phyloP scores from a whole-genome alignment of 2,797 vertebrate genomes.

The Ciconia nigra region DNA sequence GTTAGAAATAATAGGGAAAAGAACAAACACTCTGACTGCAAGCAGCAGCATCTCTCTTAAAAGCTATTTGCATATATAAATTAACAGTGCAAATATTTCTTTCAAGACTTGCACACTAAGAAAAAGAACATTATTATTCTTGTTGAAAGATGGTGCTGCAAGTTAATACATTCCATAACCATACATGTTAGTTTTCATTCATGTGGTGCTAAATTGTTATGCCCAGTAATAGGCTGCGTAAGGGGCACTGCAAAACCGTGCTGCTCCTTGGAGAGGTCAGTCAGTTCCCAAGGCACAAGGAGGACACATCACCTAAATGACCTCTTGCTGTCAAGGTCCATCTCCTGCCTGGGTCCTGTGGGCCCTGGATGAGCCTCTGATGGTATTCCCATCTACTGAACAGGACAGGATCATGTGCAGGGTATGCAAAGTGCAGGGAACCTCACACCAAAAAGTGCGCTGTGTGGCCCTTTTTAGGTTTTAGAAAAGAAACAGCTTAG shows the following conservation, averaged over 20 bases:
- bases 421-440: background rate
- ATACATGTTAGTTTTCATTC: background rate
- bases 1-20: background rate
- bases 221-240: background rate
- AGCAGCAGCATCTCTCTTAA: background rate
- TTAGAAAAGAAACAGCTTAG: background rate
- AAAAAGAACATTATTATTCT: background rate
- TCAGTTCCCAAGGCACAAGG: background rate
- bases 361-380: background rate
- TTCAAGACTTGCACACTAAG: background rate
- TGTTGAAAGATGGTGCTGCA: background rate
- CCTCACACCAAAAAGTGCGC: accelerated
- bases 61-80: background rate
- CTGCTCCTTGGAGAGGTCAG: background rate
- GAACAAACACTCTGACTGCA: background rate
- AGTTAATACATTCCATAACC: background rate
- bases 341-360: background rate
- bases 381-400: background rate
- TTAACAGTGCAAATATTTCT: slow-evolving; percentile 10
- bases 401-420: background rate
- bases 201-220: background rate
- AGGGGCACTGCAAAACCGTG: background rate
- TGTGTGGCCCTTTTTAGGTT: accelerated
- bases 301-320: background rate
- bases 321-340: background rate